Percentiles rank a stretch among this genome's conserved stretches.
phyloP scores from a whole-genome alignment of 2,797 vertebrate genomes.

The Phrynocephalus forsythii region DNA sequence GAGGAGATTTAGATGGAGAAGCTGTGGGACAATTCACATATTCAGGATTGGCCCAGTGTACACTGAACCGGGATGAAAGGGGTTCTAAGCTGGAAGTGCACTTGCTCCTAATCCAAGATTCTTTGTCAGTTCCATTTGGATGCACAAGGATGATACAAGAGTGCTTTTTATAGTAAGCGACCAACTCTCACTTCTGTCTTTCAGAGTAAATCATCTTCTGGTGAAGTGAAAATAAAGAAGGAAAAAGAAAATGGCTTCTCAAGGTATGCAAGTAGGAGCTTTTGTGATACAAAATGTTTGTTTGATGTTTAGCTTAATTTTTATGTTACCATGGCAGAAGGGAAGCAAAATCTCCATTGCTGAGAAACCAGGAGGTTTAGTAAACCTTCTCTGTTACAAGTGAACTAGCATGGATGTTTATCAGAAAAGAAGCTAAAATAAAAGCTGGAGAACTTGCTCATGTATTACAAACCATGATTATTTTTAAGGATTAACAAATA shows the following conservation, averaged over 20 bases:
- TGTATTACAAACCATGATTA: no score
- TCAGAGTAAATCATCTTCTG: slow-evolving; percentile 83
- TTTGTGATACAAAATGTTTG: not conserved
- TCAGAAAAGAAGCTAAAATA: not conserved
- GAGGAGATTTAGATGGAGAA: not conserved
- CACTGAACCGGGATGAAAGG: slow-evolving; percentile 7
- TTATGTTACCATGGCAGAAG: not conserved
- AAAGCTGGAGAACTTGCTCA: not conserved
- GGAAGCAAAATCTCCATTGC: not conserved
- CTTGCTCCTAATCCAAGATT: slow-evolving; percentile 27
- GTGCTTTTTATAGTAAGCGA: slow-evolving; percentile 28
- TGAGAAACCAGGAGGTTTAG: no score
- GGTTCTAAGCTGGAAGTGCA: not conserved
- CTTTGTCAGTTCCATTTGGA: not conserved
- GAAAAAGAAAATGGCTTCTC: slow-evolving; percentile 95
- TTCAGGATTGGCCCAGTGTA: not conserved
- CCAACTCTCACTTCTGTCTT: slow-evolving; percentile 59
- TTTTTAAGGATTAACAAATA: not conserved
- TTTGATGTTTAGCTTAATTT: not conserved
- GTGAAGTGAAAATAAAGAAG: slow-evolving; percentile 89
- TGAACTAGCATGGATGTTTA: not conserved
- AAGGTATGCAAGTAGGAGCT: slow-evolving; percentile 79
- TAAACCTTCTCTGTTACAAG: not conserved
- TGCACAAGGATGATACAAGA: slow-evolving; percentile 3
- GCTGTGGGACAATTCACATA: not conserved